A percentile compares a stretch with the other conserved stretches of the same genome.
These are phyloP conservation scores for Pocillopora grandis DNA, from an alignment of 92 coral and sea anemone genomes.

Conservation along the genomic window DNA sequence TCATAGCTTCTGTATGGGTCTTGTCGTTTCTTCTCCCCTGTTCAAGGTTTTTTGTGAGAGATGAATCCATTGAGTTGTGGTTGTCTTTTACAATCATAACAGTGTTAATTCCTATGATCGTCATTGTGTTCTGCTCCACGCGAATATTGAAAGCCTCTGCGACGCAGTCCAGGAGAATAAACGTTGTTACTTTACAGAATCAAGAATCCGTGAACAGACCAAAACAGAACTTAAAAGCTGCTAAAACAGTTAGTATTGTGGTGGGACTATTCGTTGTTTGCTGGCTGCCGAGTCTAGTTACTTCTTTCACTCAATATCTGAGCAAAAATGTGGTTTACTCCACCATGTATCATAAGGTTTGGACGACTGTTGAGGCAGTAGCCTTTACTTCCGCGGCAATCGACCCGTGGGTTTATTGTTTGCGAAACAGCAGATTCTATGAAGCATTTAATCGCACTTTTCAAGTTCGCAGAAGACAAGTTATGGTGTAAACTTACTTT, in stretches of 20 bases:
- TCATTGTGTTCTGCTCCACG: too few species aligned
- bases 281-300: conserved; percentile 5
- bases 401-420: too few species aligned
- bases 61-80: too few species aligned
- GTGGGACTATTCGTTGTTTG: conserved; percentile 10
- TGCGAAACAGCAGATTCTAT: too few species aligned
- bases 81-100: too few species aligned
- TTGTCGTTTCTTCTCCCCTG: too few species aligned
- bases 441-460: too few species aligned
- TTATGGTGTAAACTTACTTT: background rate
- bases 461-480: too few species aligned
- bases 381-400: background rate
- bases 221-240: conserved; percentile 4
- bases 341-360: background rate
- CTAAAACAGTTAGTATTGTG: background rate
- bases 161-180: background rate
- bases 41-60: background rate
- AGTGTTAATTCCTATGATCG: too few species aligned
- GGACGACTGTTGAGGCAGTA: background rate
- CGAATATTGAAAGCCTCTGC: too few species aligned
- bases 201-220: background rate
- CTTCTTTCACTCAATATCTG: background rate
- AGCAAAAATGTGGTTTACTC: background rate
- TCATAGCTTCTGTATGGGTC: too few species aligned
- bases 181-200: background rate